A percentile compares a stretch with the other conserved stretches of the same genome.
phyloP scores from a whole-genome alignment of 2,888 invertebrate genomes.

The Tetheella fluctuosa region DNA sequence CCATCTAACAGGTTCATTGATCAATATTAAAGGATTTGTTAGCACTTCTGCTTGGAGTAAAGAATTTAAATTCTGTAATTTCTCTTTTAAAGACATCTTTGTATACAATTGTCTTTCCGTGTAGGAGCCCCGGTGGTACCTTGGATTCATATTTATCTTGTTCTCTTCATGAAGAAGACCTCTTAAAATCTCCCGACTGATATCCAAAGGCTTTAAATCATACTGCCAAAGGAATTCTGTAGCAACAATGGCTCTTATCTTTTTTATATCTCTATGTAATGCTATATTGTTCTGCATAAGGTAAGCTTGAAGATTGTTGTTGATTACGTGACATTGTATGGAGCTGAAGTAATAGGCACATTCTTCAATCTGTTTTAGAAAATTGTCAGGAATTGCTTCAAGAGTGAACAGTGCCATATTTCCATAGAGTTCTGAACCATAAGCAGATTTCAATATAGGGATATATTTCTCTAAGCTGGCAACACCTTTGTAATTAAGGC shows the following conservation, averaged over 20 bases:
- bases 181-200: constrained; percentile 76
- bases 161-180: constrained; percentile 72
- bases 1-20: constrained; percentile 65
- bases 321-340: constrained; percentile 87
- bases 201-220: constrained; percentile 79
- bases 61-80: constrained; percentile 71
- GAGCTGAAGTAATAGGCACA: constrained; percentile 87
- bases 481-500: constrained; percentile 84
- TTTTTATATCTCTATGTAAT: constrained; percentile 70
- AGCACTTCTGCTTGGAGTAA: constrained; percentile 72
- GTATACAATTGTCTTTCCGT: constrained; percentile 81
- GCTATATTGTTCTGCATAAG: constrained; percentile 73
- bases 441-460: constrained; percentile 65
- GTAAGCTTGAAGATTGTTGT: constrained; percentile 86
- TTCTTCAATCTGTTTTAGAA: constrained; percentile 86
- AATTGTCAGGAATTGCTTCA: constrained; percentile 84
- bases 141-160: constrained; percentile 74
- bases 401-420: constrained; percentile 84
- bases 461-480: constrained; percentile 68
- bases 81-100: constrained; percentile 74
- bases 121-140: constrained; percentile 83
- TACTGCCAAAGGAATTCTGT: constrained; percentile 85
- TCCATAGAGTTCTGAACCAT: constrained; percentile 70
- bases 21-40: constrained; percentile 64
- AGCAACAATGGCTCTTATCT: constrained; percentile 78